Base-by-base conservation (phyloP, 2,113 vertebrate species). In the Tupaia tana region DNA sequence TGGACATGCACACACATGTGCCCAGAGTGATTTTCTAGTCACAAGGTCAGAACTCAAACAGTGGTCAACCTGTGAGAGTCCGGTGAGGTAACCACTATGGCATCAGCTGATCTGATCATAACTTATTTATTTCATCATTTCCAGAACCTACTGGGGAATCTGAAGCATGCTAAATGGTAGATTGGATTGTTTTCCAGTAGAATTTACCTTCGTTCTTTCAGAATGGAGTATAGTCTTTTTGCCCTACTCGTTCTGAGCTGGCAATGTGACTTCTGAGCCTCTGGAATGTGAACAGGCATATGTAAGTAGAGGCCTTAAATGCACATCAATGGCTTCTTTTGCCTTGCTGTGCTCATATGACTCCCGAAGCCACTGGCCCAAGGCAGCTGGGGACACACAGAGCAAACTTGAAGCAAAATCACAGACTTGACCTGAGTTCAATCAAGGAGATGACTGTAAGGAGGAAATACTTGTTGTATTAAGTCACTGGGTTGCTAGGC, bases 111-210 rank as follows among this genome's bases (percentile, higher is more conserved):
- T 43, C 6, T 43, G 43, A 84, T 94, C 70, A 73, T 79, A 69
- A 94, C 29, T 84, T 95, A 94, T 64, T 94, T 29, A 77, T 89
- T 27, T 10, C 86, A 24, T 5, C 67, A 71, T 93, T 86, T 95
- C 74, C 19, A 75, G 79, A 94, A 64, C 22, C 69, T 88, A 18
- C 27, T 34, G 6, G 25, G 80, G 22, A 90, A 16, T 31, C n/a
- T 91, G 86, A 75, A 70, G 22, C 27, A 73, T 77, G 75, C 70
- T 79, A 61, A 92, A 69, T 71, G 54, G 85, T 31, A 75, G 56
- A 18, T 20, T 83, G 34, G 22, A 79, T 56, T 90, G 1, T 8
- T 91, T 92, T 78, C 74, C 8, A 25, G n/a, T 58, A 90, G 81
- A 95, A 19, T 69, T 63, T 59, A 15, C 22, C 25, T 77, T 92